phyloP scores from a whole-genome alignment of 2,113 vertebrate genomes.

The Mesitornis unicolor region DNA sequence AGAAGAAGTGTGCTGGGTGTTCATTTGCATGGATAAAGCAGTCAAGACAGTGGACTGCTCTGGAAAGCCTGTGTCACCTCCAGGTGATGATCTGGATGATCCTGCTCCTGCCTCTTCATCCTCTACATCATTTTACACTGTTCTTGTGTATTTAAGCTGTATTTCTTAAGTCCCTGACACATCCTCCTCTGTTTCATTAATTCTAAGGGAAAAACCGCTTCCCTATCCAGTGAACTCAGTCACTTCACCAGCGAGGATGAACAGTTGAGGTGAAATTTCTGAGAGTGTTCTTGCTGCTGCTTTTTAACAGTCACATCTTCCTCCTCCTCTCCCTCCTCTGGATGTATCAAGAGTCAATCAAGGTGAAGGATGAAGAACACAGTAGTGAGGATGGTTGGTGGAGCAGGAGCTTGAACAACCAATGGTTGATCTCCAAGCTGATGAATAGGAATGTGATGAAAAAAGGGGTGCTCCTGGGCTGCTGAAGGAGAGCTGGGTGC shows the following conservation, averaged over 20 bases:
- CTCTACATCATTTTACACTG: not conserved
- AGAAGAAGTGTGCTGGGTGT: not conserved
- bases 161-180: not conserved
- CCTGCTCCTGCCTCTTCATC: not conserved
- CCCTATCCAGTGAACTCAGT: not conserved
- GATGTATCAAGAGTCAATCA: not conserved
- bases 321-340: not conserved
- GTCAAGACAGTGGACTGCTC: not conserved
- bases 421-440: not conserved
- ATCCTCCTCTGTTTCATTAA: not conserved
- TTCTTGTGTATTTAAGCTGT: not conserved
- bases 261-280: not conserved
- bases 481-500: not conserved
- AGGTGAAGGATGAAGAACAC: not conserved
- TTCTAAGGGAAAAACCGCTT: not conserved
- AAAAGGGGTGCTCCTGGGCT: not conserved
- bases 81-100: not conserved
- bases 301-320: not conserved
- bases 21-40: not conserved
- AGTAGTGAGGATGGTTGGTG: not conserved
- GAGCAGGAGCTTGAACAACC: not conserved
- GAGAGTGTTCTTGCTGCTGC: not conserved
- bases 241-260: not conserved
- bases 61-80: not conserved
- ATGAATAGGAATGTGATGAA: not conserved